phyloP scores from a whole-genome alignment of 1,140 invertebrate species.

The Drosophila pectinifera region DNA sequence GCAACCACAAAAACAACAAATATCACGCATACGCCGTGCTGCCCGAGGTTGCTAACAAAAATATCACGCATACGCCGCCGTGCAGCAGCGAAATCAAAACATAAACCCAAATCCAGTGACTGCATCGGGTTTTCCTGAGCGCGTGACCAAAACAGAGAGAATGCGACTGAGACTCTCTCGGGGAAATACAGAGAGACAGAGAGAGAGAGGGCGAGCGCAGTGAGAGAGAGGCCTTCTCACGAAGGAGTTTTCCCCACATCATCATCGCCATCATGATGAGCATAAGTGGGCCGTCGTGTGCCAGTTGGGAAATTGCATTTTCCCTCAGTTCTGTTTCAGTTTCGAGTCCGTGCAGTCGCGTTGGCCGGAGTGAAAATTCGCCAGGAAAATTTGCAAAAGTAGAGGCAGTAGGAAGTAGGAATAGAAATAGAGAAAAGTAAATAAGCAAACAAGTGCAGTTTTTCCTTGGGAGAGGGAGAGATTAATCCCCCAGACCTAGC shows the following conservation, averaged over 20 bases:
- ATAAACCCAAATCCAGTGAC: constrained; percentile 67
- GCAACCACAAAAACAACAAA: constrained; percentile 14
- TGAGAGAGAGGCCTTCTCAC: constrained; percentile 33
- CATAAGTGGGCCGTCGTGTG: constrained; percentile 67
- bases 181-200: constrained; percentile 3
- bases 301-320: constrained; percentile 62
- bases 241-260: constrained; percentile 67
- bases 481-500: constrained; percentile 45
- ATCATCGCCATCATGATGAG: constrained; percentile 50
- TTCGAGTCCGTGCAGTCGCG: constrained; percentile 74
- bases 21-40: constrained; percentile 72
- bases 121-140: constrained; percentile 64
- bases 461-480: constrained; percentile 9
- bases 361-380: constrained; percentile 49
- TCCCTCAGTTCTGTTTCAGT: constrained; percentile 77
- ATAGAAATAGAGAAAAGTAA: constrained; percentile 45
- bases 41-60: constrained; percentile 39
- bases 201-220: constrained; percentile 9
- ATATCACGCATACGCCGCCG: constrained; percentile 77
- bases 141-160: constrained; percentile 64
- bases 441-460: constrained; percentile 45
- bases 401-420: constrained; percentile 16
- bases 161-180: constrained; percentile 8
- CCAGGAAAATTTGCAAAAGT: constrained; percentile 28
- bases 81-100: constrained; percentile 74